These are phyloP conservation scores for Rhynchonema sp. DNA, from an alignment of 2,888 invertebrate genomes.

Conservation along the genomic window DNA sequence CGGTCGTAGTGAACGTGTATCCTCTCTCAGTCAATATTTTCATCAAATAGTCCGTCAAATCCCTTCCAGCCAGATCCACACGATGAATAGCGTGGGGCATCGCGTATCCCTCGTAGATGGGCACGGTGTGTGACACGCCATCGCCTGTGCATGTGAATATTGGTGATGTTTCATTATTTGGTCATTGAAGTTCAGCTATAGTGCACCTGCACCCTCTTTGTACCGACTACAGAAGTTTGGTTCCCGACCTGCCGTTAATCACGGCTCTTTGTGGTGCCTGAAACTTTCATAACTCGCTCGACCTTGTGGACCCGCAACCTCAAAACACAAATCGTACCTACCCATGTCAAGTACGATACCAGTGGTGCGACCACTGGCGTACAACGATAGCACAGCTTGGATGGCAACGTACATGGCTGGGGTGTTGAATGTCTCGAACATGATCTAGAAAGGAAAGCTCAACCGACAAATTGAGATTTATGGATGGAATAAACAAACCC, in stretches of 20 bases:
- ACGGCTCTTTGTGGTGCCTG: too few relatives aligned
- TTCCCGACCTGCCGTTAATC: too few relatives aligned
- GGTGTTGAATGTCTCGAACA: conserved; percentile 54
- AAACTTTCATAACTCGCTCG: too few relatives aligned
- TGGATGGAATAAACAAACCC: neutral
- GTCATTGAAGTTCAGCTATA: too few relatives aligned
- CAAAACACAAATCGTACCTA: conserved; percentile 42
- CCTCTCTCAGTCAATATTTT: conserved; percentile 37
- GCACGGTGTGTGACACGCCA: conserved; percentile 74
- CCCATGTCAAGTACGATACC: conserved; percentile 68
- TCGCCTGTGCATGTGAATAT: too few relatives aligned
- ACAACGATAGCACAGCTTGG: conserved; percentile 72
- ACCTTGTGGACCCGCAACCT: too few relatives aligned
- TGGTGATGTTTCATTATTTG: too few relatives aligned
- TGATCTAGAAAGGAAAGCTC: conserved; percentile 42
- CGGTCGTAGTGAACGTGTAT: conserved; percentile 30
- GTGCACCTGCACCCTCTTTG: too few relatives aligned
- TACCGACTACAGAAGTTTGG: too few relatives aligned
- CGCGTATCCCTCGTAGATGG: conserved; percentile 59
- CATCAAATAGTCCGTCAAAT: conserved; percentile 40
- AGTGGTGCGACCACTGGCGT: conserved; percentile 79
- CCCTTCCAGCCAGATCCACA: conserved; percentile 36
- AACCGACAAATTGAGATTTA: neutral
- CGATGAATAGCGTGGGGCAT: conserved; percentile 37
- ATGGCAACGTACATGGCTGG: conserved; percentile 51